phyloP scores from a whole-genome alignment of 2,888 invertebrate genomes.

The Gnatocerus cornutus region DNA sequence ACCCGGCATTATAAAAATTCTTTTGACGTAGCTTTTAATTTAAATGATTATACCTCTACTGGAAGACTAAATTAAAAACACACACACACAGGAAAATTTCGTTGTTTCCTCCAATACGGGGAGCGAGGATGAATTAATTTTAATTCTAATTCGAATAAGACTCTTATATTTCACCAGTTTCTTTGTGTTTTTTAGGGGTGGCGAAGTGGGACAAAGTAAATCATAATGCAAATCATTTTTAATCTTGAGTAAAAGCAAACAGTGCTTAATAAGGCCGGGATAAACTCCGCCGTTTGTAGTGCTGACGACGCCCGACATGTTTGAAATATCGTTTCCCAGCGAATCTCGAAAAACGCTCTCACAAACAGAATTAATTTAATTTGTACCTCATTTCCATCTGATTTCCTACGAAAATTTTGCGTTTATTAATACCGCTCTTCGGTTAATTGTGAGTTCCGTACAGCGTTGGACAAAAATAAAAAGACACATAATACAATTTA shows the following conservation, averaged over 20 bases:
- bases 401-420: slow-evolving; percentile 20
- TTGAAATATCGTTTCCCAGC: slow-evolving; percentile 37
- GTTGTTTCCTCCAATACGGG: slow-evolving; percentile 50
- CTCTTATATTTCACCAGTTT: slow-evolving; percentile 59
- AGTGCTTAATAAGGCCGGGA: slow-evolving; percentile 61
- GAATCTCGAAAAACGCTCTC: slow-evolving; percentile 29
- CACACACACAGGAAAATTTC: slow-evolving; percentile 56
- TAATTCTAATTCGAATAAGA: slow-evolving; percentile 63
- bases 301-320: slow-evolving; percentile 32
- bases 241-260: slow-evolving; percentile 66
- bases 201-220: slow-evolving; percentile 59
- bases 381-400: slow-evolving; percentile 24
- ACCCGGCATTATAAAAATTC: slow-evolving; percentile 50
- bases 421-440: slow-evolving; percentile 3
- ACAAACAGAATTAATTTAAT: slow-evolving; percentile 34
- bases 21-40: slow-evolving; percentile 58
- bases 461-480: too few species aligned
- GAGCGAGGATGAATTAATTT: slow-evolving; percentile 61
- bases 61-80: slow-evolving; percentile 60
- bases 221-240: slow-evolving; percentile 66
- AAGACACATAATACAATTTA: too few species aligned
- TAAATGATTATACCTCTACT: slow-evolving; percentile 55
- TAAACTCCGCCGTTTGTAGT: slow-evolving; percentile 38
- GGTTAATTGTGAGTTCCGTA: too few species aligned
- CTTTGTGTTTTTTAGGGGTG: slow-evolving; percentile 61